Evolutionary conservation across 2,113 vertebrate species (phyloP), one percentile per base, ranked within the genome.

Genomic region (Eupsittula cactorum): DNA sequence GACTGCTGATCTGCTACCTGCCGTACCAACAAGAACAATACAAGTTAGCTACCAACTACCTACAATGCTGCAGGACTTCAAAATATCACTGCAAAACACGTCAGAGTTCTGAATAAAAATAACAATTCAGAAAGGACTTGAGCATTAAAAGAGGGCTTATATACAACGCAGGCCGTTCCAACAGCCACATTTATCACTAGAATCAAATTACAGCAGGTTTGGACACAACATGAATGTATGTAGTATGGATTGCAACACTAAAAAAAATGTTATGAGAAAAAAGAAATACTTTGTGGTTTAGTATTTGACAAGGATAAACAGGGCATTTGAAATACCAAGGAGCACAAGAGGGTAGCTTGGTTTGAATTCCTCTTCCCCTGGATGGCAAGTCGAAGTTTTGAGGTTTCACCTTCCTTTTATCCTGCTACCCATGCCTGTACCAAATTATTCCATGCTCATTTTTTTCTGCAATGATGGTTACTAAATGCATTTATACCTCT

Each of bases 1-100:
- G 99, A 98, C 97, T 99, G 99, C 95, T 99, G 99, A 96, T 99
- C 99, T 5, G 99, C 99, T 28, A 99, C 98, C 99, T 99, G 93
- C 14, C 39, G 3, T 17, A 55, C 24, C 77, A 92, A 85, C 70
- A 76, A 20, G 42, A 65, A 9, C 41, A 90, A 31, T 0, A 84
- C 0, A 7, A 39, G 35, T 75, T 9, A 64, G 77, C 9, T 88
- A 17, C 46, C 9, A 18, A 15, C 25, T 9, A 50, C 20, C 21
- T 33, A 27, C 10, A n/a, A 2, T 3, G 11, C 21, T 33, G 46
- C 4, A 83, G 60, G 18, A 53, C 49, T 82, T 89, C 41, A 55
- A 60, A 76, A 9, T 2, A 62, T 1, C 33, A 41, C 1, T 46
- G 49, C 25, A 59, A 76, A 69, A 69, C 13, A 41, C 7, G 16